Evolutionary conservation across 2,113 vertebrate species (phyloP).

Genomic region (Ochotona princeps): DNA sequence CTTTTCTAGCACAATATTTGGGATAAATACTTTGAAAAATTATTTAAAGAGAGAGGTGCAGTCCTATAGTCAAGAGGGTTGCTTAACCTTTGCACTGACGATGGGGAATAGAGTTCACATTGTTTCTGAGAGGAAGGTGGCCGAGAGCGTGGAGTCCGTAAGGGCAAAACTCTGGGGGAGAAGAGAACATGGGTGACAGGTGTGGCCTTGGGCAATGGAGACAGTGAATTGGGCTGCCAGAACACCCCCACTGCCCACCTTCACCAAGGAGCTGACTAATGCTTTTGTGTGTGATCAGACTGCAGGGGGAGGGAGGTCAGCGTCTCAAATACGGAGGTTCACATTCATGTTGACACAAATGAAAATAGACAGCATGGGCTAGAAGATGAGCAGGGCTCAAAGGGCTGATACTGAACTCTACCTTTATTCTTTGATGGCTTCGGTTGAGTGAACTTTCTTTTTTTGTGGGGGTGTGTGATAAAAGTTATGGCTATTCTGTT

Average conservation of each 20-base stretch:
- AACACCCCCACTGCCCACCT: neutral
- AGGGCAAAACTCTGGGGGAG: neutral
- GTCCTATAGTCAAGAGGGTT: neutral
- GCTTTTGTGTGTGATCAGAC: neutral
- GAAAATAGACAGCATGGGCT: neutral
- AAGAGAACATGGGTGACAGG: neutral
- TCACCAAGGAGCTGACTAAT: neutral
- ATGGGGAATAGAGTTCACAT: neutral
- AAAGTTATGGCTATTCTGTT: neutral
- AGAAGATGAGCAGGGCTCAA: neutral
- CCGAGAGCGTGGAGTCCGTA: neutral
- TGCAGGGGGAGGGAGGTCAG: neutral
- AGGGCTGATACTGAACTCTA: neutral
- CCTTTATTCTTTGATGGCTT: conserved; percentile 2
- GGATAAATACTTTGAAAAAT: conserved; percentile 20
- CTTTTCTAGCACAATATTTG: neutral
- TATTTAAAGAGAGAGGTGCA: neutral
- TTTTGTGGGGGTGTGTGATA: neutral
- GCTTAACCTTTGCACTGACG: neutral
- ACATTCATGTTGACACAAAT: neutral
- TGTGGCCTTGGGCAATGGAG: neutral
- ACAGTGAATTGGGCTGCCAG: neutral
- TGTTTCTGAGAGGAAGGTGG: neutral
- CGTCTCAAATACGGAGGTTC: neutral
- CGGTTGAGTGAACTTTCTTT: neutral